These are phyloP conservation scores for Barypeithes pellucidus DNA, from an alignment of 2,888 invertebrate genomes.

Conservation along the genomic window DNA sequence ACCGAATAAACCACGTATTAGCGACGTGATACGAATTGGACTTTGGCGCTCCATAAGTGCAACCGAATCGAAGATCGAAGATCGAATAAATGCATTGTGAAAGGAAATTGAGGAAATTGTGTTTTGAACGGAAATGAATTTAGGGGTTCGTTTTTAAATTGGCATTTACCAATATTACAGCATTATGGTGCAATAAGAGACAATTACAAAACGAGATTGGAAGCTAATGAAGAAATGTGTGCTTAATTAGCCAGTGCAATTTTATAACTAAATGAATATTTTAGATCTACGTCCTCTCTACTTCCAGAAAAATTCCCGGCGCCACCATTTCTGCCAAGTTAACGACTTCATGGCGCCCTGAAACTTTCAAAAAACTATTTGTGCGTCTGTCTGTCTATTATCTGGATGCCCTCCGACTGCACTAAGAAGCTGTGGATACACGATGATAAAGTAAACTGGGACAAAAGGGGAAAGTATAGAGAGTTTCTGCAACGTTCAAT, in stretches of 20 bases:
- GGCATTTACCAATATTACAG: no score
- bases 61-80: constrained; percentile 61
- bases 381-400: constrained; percentile 36
- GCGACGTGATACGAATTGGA: constrained; percentile 60
- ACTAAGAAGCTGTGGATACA: constrained; percentile 17
- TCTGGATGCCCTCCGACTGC: constrained; percentile 10
- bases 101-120: constrained; percentile 42
- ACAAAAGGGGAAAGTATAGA: constrained; percentile 32
- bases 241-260: no score
- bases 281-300: not conserved
- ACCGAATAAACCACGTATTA: constrained; percentile 69
- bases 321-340: constrained; percentile 36
- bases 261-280: not conserved
- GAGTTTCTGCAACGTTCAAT: constrained; percentile 12
- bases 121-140: not conserved
- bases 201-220: no score
- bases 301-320: constrained; percentile 15
- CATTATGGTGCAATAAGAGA: no score
- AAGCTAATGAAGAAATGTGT: no score
- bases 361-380: constrained; percentile 48
- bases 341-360: constrained; percentile 40
- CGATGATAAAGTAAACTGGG: constrained; percentile 37
- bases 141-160: not conserved
- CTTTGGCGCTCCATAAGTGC: constrained; percentile 59
- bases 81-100: constrained; percentile 58